Percentiles rank a stretch among this genome's conserved stretches.
Conservation (phyloP, 2,888 invertebrate species). For the Resseliella maxima region DNA sequence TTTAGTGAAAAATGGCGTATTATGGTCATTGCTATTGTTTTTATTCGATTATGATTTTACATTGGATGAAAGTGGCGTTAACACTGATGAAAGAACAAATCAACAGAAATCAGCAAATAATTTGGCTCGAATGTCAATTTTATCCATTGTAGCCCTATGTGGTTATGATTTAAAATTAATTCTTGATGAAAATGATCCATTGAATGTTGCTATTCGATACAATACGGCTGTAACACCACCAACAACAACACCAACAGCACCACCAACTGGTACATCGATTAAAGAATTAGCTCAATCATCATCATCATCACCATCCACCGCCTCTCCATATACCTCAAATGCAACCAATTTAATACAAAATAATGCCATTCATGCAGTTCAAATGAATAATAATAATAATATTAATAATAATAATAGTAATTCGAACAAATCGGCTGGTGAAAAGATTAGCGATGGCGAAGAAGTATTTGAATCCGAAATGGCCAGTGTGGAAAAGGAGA, state of each 20-base stretch:
- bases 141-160: constrained; percentile 85
- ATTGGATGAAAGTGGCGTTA: constrained; percentile 94
- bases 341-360: constrained; percentile 67
- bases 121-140: constrained; percentile 86
- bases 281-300: constrained; percentile 59
- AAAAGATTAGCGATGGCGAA: constrained; percentile 52
- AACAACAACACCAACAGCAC: constrained; percentile 59
- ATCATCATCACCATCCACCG: constrained; percentile 60
- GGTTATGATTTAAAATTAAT: constrained; percentile 71
- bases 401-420: too few relatives aligned
- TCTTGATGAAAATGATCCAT: constrained; percentile 59
- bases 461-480: constrained; percentile 56
- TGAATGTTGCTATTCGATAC: constrained; percentile 59
- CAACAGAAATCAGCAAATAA: constrained; percentile 92
- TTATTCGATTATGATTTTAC: constrained; percentile 97
- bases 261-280: constrained; percentile 58
- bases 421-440: constrained; percentile 40
- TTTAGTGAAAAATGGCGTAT: constrained; percentile 84
- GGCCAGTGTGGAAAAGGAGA: constrained; percentile 61
- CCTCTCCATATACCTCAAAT: constrained; percentile 65
- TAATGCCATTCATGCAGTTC: constrained; percentile 64
- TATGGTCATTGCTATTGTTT: constrained; percentile 91
- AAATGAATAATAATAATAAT: constrained; percentile 61
- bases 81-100: constrained; percentile 84
- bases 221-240: constrained; percentile 58